Evolutionary conservation across 2,888 invertebrate genomes (phyloP).

Genomic region (Phymatocera aterrima): DNA sequence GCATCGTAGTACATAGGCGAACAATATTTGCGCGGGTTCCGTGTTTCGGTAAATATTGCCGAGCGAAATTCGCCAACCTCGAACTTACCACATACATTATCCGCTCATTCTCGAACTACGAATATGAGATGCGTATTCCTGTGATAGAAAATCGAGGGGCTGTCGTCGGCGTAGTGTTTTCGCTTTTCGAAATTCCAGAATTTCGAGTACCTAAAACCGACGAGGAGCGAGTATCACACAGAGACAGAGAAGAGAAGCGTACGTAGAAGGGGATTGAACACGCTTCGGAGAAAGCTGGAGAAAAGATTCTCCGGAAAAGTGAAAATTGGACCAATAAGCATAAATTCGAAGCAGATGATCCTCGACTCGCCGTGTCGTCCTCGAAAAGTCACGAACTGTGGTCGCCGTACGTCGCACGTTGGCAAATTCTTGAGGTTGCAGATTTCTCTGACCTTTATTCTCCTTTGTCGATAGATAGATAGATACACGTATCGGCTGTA

Average conservation of each 20-base stretch:
- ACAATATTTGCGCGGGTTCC: not conserved
- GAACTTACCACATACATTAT: not conserved
- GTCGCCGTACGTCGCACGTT: not conserved
- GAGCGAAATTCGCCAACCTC: not conserved
- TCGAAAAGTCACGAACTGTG: not conserved
- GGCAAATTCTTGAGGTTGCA: not conserved
- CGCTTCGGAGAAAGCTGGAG: too few species aligned
- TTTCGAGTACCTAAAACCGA: too few species aligned
- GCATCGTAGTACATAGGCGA: constrained; percentile 8
- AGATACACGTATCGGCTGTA: not conserved
- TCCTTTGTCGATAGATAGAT: not conserved
- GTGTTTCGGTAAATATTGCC: not conserved
- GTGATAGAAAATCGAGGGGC: too few species aligned
- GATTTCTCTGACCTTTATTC: constrained; percentile 33
- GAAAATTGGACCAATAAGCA: not conserved
- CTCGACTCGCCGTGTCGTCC: not conserved
- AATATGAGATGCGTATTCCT: too few species aligned
- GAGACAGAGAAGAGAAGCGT: too few species aligned
- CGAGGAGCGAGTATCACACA: too few species aligned
- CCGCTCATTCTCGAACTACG: too few species aligned
- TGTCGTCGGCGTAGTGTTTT: too few species aligned
- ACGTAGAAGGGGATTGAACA: too few species aligned
- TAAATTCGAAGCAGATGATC: not conserved
- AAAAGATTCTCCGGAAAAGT: too few species aligned
- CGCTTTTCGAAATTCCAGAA: too few species aligned